Conservation (phyloP, 1,140 invertebrate genomes). For the Amphibalanus amphitrite region DNA sequence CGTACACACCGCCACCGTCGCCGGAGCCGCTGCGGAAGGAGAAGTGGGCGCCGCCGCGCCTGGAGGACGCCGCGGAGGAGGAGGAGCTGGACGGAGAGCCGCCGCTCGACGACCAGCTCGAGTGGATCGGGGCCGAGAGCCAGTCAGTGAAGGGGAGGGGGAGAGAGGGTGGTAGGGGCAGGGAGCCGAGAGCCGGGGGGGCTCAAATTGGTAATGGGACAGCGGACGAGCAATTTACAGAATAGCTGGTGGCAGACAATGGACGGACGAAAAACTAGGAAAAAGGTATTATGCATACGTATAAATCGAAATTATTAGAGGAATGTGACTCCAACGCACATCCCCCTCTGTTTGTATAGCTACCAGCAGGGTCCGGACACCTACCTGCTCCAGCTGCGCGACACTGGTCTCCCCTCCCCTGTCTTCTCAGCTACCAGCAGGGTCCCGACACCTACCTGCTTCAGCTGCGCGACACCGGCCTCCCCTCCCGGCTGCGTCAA, state of each 20-base stretch:
- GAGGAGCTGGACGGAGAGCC: conserved; percentile 19
- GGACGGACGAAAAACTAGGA: too few species aligned
- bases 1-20: conserved; percentile 35
- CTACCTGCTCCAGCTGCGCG: too few species aligned
- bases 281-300: too few species aligned
- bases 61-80: conserved; percentile 16
- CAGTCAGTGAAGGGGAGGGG: conserved; percentile 42
- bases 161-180: not conserved
- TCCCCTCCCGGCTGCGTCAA: conserved; percentile 71
- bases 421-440: conserved; percentile 61
- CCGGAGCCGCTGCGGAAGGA: conserved; percentile 26
- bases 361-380: too few species aligned
- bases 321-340: too few species aligned
- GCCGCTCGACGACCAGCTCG: conserved; percentile 56
- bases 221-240: too few species aligned
- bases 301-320: too few species aligned
- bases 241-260: too few species aligned
- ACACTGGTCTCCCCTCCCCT: not conserved
- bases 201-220: too few species aligned
- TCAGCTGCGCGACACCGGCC: conserved; percentile 77
- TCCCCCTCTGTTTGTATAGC: too few species aligned
- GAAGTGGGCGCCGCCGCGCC: too few species aligned
- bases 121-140: conserved; percentile 60
- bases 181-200: too few species aligned
- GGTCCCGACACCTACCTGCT: conserved; percentile 89